Percentiles rank a stretch among this genome's conserved stretches.
Conservation (phyloP, 1,140 invertebrate genomes). For the Drosophila tristis region DNA sequence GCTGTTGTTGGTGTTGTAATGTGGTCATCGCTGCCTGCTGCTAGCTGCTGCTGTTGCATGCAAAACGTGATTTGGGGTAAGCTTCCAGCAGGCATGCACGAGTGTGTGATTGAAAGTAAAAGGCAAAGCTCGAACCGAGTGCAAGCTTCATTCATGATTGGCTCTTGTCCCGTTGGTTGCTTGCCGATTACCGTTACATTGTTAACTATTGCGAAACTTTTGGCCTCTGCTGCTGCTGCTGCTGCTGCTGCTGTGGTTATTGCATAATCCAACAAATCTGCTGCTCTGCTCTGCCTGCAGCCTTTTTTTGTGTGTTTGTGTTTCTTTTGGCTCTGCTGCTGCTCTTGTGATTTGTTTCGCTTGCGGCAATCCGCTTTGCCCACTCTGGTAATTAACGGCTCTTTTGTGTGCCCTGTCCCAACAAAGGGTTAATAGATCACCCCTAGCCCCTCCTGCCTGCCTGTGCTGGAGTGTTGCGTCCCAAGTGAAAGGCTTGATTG, state of each 20-base stretch:
- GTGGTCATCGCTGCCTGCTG: slow-evolving; percentile 14
- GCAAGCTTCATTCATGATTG: slow-evolving; percentile 80
- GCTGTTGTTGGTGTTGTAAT: slow-evolving; percentile 33
- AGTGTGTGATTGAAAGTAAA: slow-evolving; percentile 80
- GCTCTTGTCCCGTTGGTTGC: slow-evolving; percentile 44
- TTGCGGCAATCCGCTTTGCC: slow-evolving; percentile 8
- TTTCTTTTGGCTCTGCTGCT: slow-evolving; percentile 10
- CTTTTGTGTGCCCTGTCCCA: slow-evolving; percentile 18
- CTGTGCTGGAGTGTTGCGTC: slow-evolving; percentile 19
- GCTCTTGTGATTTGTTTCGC: slow-evolving; percentile 1
- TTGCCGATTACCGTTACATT: slow-evolving; percentile 74
- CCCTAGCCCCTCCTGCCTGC: not conserved
- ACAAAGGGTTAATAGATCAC: slow-evolving; percentile 38
- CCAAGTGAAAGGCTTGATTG: slow-evolving; percentile 44
- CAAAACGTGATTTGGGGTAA: slow-evolving; percentile 59
- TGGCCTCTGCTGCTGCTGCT: slow-evolving; percentile 24
- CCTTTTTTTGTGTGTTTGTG: slow-evolving; percentile 17
- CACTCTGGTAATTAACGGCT: slow-evolving; percentile 42
- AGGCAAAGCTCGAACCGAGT: slow-evolving; percentile 72
- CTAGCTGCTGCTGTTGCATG: slow-evolving; percentile 32
- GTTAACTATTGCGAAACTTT: slow-evolving; percentile 79
- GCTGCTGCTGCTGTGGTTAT: slow-evolving; percentile 24
- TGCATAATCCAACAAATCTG: slow-evolving; percentile 48
- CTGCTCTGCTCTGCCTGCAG: slow-evolving; percentile 6
- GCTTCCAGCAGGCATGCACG: slow-evolving; percentile 31